Evolutionary conservation across 2,113 vertebrate genomes (phyloP), one percentile per base, ranked within the genome.

Genomic region (Electrona antarctica): DNA sequence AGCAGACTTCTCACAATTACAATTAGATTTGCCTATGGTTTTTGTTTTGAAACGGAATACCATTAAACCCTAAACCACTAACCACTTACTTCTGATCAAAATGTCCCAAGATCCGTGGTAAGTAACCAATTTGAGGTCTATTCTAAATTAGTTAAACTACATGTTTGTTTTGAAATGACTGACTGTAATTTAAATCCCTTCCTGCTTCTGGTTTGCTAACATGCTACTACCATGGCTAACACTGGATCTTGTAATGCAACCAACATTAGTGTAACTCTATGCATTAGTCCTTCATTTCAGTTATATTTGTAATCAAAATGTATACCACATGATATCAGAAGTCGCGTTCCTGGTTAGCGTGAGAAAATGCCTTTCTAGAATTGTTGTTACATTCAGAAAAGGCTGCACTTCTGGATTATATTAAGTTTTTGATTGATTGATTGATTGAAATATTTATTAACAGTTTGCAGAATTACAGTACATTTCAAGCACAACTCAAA

Each of bases 91-190:
- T 29, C 68, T 49, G 29, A 45, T 68, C 51, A 78, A 0, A 33
- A 92, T 94, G 93, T 93, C 92, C 63, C 88, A 92, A 69, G 93
- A 94, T 74, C 79, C 85, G 0, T 93, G 93, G 93, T 93, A 82
- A 84, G 90, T 63, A 21, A 51, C 12, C 0, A 2, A 1, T 12
- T 48, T 0, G 1, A 8, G 3, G 0, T 0, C 0, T 14, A 50
- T 5, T 47, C 21, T 29, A 13, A 21, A 47, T 14, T 0, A 6
- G 2, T 11, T 29, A 9, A 7, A 52, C 49, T 33, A 33, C 3
- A 13, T 52, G 14, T 52, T 3, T 10, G 33, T 4, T 41, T 41
- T 41, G 33, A 52, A 52, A n/a, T 9, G 9, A 47, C 51, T 50
- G 48, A 33, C 8, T 3, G 10, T 33, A 28, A 28, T 7, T 29